These are phyloP conservation scores for Nibea coibor DNA, from an alignment of 2,113 vertebrate genomes.

Conservation along the genomic window DNA sequence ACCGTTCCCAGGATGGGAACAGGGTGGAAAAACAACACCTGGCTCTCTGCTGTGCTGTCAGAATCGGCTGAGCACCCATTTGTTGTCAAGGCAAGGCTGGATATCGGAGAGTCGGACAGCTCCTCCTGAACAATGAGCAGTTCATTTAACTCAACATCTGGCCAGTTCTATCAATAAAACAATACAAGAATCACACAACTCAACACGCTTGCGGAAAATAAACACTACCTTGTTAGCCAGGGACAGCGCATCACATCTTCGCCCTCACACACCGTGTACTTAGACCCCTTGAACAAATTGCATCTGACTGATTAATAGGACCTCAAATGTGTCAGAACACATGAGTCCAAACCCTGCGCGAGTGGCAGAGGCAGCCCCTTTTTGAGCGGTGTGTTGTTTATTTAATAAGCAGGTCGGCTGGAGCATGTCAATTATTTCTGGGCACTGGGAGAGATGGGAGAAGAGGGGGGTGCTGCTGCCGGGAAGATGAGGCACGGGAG, in stretches of 20 bases:
- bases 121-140: neutral
- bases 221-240: conserved; percentile 7
- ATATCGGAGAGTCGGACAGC: neutral
- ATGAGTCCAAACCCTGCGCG: conserved; percentile 20
- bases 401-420: conserved; percentile 54
- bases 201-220: neutral
- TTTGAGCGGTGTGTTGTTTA: conserved; percentile 39
- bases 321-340: conserved; percentile 31
- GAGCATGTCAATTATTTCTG: conserved; percentile 51
- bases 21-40: conserved; percentile 41
- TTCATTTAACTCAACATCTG: conserved; percentile 11
- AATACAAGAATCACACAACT: neutral
- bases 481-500: conserved; percentile 11
- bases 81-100: neutral
- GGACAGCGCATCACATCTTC: neutral
- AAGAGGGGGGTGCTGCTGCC: neutral
- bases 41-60: conserved; percentile 27
- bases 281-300: conserved; percentile 27
- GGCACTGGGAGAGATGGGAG: neutral
- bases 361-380: conserved; percentile 4
- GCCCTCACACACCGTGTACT: neutral
- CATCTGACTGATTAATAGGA: conserved; percentile 58
- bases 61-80: conserved; percentile 11
- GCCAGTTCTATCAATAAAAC: conserved; percentile 4
- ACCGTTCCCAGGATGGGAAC: neutral